Evolutionary conservation across 2,888 invertebrate species (phyloP).

Genomic region (Linnaemya vulpina): DNA sequence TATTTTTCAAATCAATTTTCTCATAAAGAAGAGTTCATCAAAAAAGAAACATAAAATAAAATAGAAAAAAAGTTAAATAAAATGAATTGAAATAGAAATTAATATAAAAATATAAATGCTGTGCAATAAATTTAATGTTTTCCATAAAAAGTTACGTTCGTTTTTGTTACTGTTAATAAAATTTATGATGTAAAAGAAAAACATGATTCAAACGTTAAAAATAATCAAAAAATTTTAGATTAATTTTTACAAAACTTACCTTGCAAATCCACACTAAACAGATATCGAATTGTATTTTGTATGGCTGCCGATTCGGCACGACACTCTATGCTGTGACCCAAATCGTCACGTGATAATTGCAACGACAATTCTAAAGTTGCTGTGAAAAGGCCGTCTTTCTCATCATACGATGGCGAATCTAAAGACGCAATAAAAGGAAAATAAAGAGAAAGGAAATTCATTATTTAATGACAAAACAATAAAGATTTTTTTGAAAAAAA

Average conservation of each 20-base stretch:
- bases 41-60: no score
- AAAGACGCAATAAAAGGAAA: constrained; percentile 62
- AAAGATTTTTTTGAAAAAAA: not conserved
- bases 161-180: no score
- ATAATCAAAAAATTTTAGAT: not conserved
- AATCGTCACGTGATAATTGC: constrained; percentile 87
- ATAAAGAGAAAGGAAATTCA: not conserved
- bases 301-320: constrained; percentile 86
- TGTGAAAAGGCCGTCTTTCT: constrained; percentile 86
- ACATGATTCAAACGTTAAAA: no score
- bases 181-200: no score
- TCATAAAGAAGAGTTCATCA: no score
- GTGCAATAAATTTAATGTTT: no score
- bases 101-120: no score
- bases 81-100: no score
- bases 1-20: no score
- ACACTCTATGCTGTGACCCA: constrained; percentile 88
- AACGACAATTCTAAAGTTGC: constrained; percentile 86
- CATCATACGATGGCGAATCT: constrained; percentile 85
- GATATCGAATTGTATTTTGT: constrained; percentile 83
- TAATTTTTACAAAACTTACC: constrained; percentile 83
- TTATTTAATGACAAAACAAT: constrained; percentile 1
- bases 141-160: no score
- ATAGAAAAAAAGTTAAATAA: no score
- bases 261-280: constrained; percentile 86